Evolutionary conservation across 2,113 vertebrate species (phyloP).

Genomic region (Willisornis vidua): DNA sequence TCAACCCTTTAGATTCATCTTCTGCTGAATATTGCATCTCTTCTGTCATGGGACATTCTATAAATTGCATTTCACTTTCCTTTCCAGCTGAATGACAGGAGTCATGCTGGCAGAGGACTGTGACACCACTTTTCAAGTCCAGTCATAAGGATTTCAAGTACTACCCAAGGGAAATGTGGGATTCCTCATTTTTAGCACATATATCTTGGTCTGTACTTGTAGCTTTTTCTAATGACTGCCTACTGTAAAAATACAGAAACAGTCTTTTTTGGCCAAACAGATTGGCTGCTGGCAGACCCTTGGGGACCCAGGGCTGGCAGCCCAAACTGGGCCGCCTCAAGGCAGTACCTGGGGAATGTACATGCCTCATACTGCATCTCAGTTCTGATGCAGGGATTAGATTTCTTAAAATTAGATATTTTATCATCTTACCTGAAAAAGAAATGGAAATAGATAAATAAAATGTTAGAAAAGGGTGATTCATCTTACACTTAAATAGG

Average conservation of each 20-base stretch:
- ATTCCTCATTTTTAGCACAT: background rate
- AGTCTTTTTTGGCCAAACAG: background rate
- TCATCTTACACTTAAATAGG: background rate
- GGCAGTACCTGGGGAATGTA: background rate
- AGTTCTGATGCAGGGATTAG: background rate
- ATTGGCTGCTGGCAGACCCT: background rate
- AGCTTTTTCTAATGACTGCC: background rate
- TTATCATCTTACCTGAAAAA: background rate
- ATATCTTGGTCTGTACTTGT: background rate
- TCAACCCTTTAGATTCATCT: background rate
- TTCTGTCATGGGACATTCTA: background rate
- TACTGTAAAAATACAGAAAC: background rate
- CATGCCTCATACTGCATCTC: background rate
- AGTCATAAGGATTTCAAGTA: background rate
- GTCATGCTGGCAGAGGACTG: background rate
- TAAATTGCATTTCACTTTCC: background rate
- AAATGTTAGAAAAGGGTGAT: background rate
- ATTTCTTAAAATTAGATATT: background rate
- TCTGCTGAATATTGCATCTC: background rate
- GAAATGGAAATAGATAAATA: background rate
- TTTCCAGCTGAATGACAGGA: background rate
- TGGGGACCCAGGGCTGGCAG: background rate
- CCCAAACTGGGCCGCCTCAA: rapidly evolving
- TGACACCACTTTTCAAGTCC: background rate
- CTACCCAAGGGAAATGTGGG: background rate